These are phyloP conservation scores for Trissoscelio sp. DNA, from an alignment of 2,888 invertebrate species.

Conservation along the genomic window DNA sequence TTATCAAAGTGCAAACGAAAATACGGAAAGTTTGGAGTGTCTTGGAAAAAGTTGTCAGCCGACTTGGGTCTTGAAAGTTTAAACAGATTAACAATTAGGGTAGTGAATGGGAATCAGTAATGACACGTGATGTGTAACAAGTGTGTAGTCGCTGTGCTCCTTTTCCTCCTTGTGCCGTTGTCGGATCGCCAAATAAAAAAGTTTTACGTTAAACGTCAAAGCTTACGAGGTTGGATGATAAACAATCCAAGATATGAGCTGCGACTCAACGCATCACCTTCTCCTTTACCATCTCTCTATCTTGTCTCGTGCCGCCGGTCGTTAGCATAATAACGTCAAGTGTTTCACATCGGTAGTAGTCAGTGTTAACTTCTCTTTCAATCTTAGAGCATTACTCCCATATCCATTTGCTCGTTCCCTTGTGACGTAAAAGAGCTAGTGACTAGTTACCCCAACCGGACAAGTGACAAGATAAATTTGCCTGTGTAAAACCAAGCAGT, in stretches of 20 bases:
- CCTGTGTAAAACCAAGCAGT: background rate
- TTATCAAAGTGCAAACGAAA: conserved; percentile 53
- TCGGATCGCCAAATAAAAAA: conserved; percentile 38
- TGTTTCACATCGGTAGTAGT: conserved; percentile 78
- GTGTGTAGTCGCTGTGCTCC: conserved; percentile 3
- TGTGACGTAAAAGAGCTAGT: conserved; percentile 26
- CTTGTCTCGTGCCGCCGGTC: conserved; percentile 70
- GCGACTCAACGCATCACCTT: conserved; percentile 61
- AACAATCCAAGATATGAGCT: conserved; percentile 53
- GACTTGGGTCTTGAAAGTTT: conserved; percentile 17
- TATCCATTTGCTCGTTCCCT: conserved; percentile 53
- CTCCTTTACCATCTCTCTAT: conserved; percentile 63
- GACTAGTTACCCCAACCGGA: conserved; percentile 1
- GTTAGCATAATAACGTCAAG: conserved; percentile 81
- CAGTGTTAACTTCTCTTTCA: conserved; percentile 78
- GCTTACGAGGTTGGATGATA: conserved; percentile 46
- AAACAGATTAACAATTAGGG: conserved; percentile 9
- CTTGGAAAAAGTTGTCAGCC: conserved; percentile 4
- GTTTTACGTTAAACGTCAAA: conserved; percentile 36
- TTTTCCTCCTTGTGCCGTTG: background rate
- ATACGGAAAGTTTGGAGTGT: conserved; percentile 38
- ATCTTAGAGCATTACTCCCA: conserved; percentile 76
- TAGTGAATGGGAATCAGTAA: conserved; percentile 9
- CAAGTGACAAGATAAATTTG: conserved; percentile 25
- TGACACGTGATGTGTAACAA: conserved; percentile 35